Percentiles rank a stretch among this genome's conserved stretches.
phyloP scores from a whole-genome alignment of 2,888 invertebrate species.

The Zaprionus bogoriensis region DNA sequence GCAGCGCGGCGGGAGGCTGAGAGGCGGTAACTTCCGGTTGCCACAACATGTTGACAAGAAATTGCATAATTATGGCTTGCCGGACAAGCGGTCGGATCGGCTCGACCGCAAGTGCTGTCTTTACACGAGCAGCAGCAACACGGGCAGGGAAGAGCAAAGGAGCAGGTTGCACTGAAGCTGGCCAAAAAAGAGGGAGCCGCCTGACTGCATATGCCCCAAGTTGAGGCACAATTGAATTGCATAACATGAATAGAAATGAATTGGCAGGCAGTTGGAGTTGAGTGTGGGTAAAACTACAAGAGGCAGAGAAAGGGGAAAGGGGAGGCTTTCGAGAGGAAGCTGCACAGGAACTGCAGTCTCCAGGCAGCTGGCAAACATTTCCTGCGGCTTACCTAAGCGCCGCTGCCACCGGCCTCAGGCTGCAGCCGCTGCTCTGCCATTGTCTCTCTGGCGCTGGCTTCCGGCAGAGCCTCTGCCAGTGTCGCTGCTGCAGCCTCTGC shows the following conservation, averaged over 20 bases:
- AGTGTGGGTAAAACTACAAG: no score
- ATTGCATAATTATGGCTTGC: constrained; percentile 81
- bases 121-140: constrained; percentile 50
- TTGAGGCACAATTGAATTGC: constrained; percentile 74
- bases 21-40: constrained; percentile 49
- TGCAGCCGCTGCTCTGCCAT: background rate
- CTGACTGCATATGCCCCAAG: background rate
- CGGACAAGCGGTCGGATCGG: constrained; percentile 77
- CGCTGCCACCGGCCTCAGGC: background rate
- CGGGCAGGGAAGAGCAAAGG: background rate
- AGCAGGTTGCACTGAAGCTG: constrained; percentile 8
- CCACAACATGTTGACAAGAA: constrained; percentile 79
- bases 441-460: background rate
- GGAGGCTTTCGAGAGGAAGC: background rate
- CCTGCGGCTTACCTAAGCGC: constrained; percentile 59
- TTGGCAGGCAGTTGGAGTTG: constrained; percentile 47
- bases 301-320: background rate
- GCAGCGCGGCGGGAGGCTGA: constrained; percentile 10
- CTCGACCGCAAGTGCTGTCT: constrained; percentile 71
- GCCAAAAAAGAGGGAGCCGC: constrained; percentile 1
- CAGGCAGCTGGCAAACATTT: constrained; percentile 53
- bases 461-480: no score
- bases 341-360: background rate
- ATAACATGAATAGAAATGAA: constrained; percentile 80
- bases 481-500: no score